Evolutionary conservation across 2,113 vertebrate genomes (phyloP).

Genomic region (Etia nguti): DNA sequence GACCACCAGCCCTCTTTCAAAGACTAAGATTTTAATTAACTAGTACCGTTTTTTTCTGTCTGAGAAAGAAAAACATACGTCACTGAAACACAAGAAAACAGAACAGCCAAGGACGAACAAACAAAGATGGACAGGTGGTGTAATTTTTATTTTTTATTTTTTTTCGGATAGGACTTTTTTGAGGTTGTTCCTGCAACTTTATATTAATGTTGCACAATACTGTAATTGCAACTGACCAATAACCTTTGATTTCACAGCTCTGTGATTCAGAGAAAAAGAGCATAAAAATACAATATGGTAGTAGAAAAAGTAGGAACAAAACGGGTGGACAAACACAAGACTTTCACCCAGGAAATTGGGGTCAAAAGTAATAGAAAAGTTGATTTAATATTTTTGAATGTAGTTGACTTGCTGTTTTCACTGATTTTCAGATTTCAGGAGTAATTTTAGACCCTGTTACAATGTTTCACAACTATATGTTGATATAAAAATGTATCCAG

Average conservation of each 20-base stretch:
- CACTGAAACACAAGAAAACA: background rate
- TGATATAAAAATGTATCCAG: background rate
- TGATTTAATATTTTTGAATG: background rate
- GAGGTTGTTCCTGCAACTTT: background rate
- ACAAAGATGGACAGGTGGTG: background rate
- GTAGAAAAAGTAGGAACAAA: background rate
- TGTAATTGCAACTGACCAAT: background rate
- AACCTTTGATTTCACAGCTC: background rate
- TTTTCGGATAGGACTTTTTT: background rate
- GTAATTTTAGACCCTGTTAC: background rate
- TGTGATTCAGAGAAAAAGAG: background rate
- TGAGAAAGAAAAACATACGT: background rate
- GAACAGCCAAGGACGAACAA: background rate
- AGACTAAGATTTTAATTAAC: background rate
- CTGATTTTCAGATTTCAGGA: background rate
- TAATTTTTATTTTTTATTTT: background rate
- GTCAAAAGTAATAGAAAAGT: background rate
- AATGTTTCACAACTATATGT: background rate
- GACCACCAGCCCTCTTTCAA: background rate
- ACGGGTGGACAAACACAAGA: background rate
- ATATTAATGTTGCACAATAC: background rate
- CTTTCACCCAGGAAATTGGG: background rate
- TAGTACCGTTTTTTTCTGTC: background rate
- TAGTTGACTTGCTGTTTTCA: background rate
- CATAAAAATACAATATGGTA: background rate